Base-by-base conservation (phyloP, 2,888 invertebrate species). In the Callinectes sapidus region DNA sequence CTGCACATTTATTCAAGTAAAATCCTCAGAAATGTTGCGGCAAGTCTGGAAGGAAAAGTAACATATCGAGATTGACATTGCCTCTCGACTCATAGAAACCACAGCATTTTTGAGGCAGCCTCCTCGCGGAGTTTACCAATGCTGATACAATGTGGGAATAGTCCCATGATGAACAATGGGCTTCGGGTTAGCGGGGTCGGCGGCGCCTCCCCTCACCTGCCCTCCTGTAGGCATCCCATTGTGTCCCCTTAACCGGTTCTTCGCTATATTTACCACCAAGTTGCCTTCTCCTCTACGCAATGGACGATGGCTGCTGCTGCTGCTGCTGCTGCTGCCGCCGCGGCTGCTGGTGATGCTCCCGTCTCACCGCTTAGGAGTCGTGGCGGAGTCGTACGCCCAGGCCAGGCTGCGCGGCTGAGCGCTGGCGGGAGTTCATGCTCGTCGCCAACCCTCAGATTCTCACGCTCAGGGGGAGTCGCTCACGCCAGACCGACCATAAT, bases 81-180 rank as follows among this genome's bases (percentile, higher is more conserved):
- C 81, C 16, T 81, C 81, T 81, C 81, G 81, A 81, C 81, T 81
- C 81, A 81, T 81, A 81, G 81, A 81, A 81, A 81, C 81, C 81
- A 35, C 81, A 81, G 81, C 81, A 81, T 81, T 81, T 81, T 32
- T 66, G 66, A 32, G 66, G 39, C 35, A 55, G 61, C 66, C 23
- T 55, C 66, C 61, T 55, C 39, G 35, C 32, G 35, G 89, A 71
- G 55, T 89, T 71, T 71, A 71, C 77, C 66, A 77, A 89, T 89
- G 89, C 23, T 89, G 89, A 89, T 89, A 89, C 89, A 89, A 71
- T 89, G 71, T 89, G 89, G 71, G 89, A 89, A 89, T 89, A 89
- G 89, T 89, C 89, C 42, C 89, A 71, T 71, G 89, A 77, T n/a
- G 71, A 42, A 89, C 77, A 71, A 89, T 71, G 77, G 42, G 42